phyloP scores from a whole-genome alignment of 2,888 invertebrate species.

The Dascillus cervinus region DNA sequence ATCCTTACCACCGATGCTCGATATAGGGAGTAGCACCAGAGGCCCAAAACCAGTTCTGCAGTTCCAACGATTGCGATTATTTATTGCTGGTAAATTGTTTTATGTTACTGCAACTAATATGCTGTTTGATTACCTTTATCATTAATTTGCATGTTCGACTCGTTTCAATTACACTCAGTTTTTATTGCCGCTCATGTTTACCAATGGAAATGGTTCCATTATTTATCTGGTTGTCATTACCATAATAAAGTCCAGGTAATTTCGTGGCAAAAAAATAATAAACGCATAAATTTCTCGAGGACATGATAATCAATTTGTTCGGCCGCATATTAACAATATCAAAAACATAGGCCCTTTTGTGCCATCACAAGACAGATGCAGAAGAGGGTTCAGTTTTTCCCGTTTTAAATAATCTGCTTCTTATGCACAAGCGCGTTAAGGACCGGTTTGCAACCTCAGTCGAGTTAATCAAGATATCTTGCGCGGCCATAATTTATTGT shows the following conservation, averaged over 20 bases:
- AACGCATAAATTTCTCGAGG: constrained; percentile 4
- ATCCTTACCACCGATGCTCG: constrained; percentile 23
- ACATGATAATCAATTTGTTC: constrained; percentile 20
- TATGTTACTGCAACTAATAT: constrained; percentile 7
- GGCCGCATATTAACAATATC: constrained; percentile 10
- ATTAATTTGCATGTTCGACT: no score
- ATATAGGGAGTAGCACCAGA: constrained; percentile 28
- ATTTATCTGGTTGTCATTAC: no score
- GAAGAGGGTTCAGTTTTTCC: constrained; percentile 1
- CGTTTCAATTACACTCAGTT: no score
- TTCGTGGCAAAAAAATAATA: not conserved
- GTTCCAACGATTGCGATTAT: constrained; percentile 14
- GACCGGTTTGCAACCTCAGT: no score
- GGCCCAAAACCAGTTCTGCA: constrained; percentile 32
- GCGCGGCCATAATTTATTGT: constrained; percentile 11
- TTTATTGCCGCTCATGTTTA: no score
- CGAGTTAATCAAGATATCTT: not conserved
- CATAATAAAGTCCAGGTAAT: no score
- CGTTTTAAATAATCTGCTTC: no score
- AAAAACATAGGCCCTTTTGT: constrained; percentile 7
- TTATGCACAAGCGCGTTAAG: no score
- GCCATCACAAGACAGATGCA: constrained; percentile 1
- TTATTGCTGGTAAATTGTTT: constrained; percentile 6
- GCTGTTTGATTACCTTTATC: no score
- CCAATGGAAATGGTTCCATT: no score